These are phyloP conservation scores for Sphyrna mokarran DNA, from an alignment of 2,113 vertebrate genomes.

Conservation along the genomic window DNA sequence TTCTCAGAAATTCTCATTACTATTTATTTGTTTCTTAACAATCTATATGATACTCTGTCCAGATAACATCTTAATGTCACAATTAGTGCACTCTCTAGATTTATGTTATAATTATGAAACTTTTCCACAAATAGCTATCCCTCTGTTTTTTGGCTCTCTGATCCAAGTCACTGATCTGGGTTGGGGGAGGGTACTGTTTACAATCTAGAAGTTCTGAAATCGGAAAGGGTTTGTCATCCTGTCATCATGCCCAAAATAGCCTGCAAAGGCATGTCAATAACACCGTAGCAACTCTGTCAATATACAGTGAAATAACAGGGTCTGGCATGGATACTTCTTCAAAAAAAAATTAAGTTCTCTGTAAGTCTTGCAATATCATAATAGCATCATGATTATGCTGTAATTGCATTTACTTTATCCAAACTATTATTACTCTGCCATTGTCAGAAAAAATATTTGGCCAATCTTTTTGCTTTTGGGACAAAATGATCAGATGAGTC, in stretches of 20 bases:
- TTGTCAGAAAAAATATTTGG: not conserved
- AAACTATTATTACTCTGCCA: not conserved
- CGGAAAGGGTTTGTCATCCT: not conserved
- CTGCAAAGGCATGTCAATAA: not conserved
- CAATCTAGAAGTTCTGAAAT: not conserved
- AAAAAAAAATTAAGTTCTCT: not conserved
- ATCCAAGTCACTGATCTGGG: not conserved
- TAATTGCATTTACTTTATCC: not conserved
- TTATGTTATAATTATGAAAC: not conserved
- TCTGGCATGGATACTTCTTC: not conserved
- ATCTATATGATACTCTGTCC: not conserved
- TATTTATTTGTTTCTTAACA: not conserved
- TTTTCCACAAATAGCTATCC: not conserved
- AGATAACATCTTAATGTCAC: not conserved
- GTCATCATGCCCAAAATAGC: constrained; percentile 6
- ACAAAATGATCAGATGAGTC: not conserved
- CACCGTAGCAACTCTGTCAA: not conserved
- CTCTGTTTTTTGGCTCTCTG: not conserved
- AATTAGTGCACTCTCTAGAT: not conserved
- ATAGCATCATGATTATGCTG: not conserved
- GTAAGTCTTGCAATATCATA: not conserved
- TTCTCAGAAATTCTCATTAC: not conserved
- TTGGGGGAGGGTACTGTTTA: not conserved
- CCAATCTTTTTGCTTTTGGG: not conserved
- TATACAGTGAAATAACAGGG: not conserved